These are phyloP conservation scores for Nephrotoma flavescens DNA, from an alignment of 2,888 invertebrate species.

Conservation along the genomic window DNA sequence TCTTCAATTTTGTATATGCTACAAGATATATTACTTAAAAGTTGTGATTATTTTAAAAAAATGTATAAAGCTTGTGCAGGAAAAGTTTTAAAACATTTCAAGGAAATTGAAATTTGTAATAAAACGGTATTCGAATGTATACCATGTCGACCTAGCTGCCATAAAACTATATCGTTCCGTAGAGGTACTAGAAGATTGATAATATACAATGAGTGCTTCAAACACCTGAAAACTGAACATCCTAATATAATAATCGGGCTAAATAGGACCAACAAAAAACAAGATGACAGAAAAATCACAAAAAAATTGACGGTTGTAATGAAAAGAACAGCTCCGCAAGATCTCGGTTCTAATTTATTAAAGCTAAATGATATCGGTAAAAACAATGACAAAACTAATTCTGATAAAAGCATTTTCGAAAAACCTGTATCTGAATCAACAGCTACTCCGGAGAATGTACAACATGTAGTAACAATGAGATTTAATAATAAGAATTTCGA, in stretches of 20 bases:
- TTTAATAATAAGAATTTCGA: neutral
- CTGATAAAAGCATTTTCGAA: neutral
- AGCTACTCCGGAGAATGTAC: neutral
- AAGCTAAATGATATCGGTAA: neutral
- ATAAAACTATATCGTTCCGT: neutral
- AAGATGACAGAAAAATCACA: neutral
- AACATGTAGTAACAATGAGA: neutral
- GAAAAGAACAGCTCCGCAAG: too few relatives aligned
- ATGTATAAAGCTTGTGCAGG: neutral
- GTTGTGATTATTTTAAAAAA: neutral
- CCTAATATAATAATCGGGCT: neutral
- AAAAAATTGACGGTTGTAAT: neutral
- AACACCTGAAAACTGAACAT: neutral
- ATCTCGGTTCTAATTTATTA: too few relatives aligned
- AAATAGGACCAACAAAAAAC: neutral
- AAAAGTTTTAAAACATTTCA: neutral
- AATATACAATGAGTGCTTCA: neutral
- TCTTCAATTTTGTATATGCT: too few relatives aligned
- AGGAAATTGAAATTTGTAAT: neutral
- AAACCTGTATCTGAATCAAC: neutral
- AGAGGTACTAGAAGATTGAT: neutral
- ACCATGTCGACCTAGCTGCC: neutral
- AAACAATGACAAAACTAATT: neutral
- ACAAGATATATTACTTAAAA: too few relatives aligned
- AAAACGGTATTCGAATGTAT: neutral